Base-by-base conservation (phyloP, 2,888 invertebrate species). In the Antitype chi region DNA sequence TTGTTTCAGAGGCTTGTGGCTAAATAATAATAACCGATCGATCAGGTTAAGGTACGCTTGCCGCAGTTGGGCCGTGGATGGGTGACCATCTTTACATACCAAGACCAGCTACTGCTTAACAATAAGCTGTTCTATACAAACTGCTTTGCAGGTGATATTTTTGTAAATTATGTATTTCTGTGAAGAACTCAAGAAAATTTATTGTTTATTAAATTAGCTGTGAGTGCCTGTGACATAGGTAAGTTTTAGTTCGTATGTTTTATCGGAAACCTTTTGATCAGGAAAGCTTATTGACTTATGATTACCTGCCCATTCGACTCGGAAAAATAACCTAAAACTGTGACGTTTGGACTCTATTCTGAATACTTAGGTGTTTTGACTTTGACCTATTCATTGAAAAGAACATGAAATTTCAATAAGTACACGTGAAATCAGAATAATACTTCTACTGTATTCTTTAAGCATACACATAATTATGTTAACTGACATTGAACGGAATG, bases 401-500 rank as follows among this genome's bases (percentile, higher is more conserved):
- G 25, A 60, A 67, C 25, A 28, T 64, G 4, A 53, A 79, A 67
- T 38, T 71, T 67, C 23, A 67, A 59, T 52, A 11, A 60, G 11
- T 32, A 38, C 23, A 53, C 23, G 7, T 53, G 32, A 32, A 32
- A 17, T 47, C 49, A 62, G 49, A n/a, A 76, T 59, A 52, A 38
- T 17, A 32, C 6, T n/a, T 1, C 15, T 2, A 8, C 43, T 25
- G 6, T 17, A 57, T 47, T n/a, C 55, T 15, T 15, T 59, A 60
- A 23, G 17, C n/a, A 70, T 62, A 28, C 55, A 63, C 49, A 49
- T 28, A 49, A 47, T 47, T 74, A 63, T 82, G 60, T 49, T 47
- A 28, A 6, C 32, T 70, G 77, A 60, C 81, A 85, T 78, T 85
- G 82, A 81, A 71, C 68, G 38, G 53, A 62, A 62, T 78, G 82